These are phyloP conservation scores for Athripsodes cinereus DNA, from an alignment of 2,888 invertebrate species.

Conservation along the genomic window DNA sequence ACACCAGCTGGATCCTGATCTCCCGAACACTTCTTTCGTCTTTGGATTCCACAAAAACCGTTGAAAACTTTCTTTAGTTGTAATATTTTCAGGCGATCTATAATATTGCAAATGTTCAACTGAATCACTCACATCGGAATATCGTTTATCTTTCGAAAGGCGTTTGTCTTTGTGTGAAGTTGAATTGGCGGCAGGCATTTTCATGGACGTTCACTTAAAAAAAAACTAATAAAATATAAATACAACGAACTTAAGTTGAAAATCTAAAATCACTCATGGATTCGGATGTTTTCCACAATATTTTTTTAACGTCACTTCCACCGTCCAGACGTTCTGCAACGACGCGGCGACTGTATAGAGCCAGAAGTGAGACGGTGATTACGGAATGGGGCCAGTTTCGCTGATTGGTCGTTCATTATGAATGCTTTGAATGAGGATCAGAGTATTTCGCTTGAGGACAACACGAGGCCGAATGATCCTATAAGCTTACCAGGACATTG, in stretches of 20 bases:
- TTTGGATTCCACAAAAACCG: constrained; percentile 73
- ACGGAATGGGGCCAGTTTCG: constrained; percentile 27
- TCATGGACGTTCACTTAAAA: constrained; percentile 8
- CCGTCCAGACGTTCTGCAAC: neutral
- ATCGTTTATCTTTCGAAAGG: constrained; percentile 36
- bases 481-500: constrained; percentile 3
- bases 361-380: constrained; percentile 30
- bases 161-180: constrained; percentile 38
- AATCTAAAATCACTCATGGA: neutral
- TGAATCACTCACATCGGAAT: constrained; percentile 43
- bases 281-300: neutral
- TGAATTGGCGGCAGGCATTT: constrained; percentile 37
- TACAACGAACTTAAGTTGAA: neutral
- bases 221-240: neutral
- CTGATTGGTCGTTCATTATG: constrained; percentile 26
- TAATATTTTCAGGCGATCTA: constrained; percentile 54
- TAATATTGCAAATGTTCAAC: constrained; percentile 60
- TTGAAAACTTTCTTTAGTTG: constrained; percentile 53
- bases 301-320: neutral
- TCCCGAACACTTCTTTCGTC: constrained; percentile 66
- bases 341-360: neutral
- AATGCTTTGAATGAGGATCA: constrained; percentile 23
- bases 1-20: constrained; percentile 81
- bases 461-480: constrained; percentile 20
- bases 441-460: constrained; percentile 18